These are phyloP conservation scores for Henicopernis longicauda DNA, from an alignment of 2,113 vertebrate species.

Conservation along the genomic window DNA sequence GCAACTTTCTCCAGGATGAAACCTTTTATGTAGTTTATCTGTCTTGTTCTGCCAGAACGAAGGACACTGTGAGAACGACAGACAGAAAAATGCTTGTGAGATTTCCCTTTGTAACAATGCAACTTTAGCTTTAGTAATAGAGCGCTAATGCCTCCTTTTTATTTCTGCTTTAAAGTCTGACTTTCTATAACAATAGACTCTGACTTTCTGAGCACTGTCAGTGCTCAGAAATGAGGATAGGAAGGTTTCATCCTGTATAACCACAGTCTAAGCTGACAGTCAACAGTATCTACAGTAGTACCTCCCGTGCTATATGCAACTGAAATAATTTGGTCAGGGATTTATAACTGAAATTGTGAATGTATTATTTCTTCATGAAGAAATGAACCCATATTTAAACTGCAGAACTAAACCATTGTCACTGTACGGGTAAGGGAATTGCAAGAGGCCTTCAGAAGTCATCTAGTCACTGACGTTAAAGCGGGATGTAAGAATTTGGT, in stretches of 20 bases:
- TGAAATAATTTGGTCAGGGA: background rate
- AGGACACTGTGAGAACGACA: rapidly evolving
- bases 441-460: background rate
- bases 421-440: background rate
- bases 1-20: background rate
- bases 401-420: background rate
- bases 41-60: background rate
- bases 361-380: background rate
- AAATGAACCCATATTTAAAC: background rate
- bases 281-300: background rate
- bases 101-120: background rate
- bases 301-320: background rate
- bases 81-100: background rate
- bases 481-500: background rate
- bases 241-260: background rate
- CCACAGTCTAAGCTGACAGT: background rate
- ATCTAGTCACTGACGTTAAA: background rate
- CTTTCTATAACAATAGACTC: background rate
- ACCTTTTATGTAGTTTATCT: background rate
- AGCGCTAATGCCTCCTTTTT: background rate
- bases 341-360: background rate
- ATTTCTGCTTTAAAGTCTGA: background rate
- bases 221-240: background rate
- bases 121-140: background rate
- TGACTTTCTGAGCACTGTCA: background rate